Percentiles rank a stretch among this genome's conserved stretches.
phyloP scores from a whole-genome alignment of 1,140 invertebrate genomes.

The Ridgeia piscesae region DNA sequence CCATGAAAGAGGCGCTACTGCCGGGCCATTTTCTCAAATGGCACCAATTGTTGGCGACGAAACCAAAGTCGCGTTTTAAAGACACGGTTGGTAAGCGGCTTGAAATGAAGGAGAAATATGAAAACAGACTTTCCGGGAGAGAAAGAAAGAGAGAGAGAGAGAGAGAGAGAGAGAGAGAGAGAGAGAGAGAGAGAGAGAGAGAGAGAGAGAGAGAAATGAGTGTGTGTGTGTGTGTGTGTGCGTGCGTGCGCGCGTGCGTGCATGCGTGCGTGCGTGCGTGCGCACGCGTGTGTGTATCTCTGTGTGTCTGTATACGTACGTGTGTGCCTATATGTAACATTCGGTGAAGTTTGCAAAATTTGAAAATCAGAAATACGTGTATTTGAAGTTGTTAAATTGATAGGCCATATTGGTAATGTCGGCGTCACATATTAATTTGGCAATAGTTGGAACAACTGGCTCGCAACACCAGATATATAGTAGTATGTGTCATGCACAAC shows the following conservation, averaged over 20 bases:
- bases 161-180: no score
- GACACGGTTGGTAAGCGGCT: neutral
- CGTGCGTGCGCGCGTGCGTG: no score
- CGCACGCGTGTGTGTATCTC: no score
- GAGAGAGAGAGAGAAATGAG: no score
- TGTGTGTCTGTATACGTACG: no score
- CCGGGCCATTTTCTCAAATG: neutral
- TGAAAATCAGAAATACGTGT: no score
- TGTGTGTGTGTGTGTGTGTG: no score
- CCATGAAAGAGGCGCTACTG: neutral
- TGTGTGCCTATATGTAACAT: no score
- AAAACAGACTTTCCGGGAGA: neutral
- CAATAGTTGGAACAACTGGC: neutral
- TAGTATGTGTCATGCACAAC: neutral
- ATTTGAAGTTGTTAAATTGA: neutral
- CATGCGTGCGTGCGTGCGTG: no score
- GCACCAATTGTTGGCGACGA: neutral
- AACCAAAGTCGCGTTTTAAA: neutral
- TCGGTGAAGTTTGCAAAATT: no score
- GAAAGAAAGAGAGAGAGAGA: no score
- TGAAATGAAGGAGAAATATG: neutral
- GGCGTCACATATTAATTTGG: neutral
- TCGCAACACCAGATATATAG: neutral
- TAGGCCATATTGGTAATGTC: neutral
- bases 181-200: no score